Percentiles rank a stretch among this genome's conserved stretches.
Conservation (phyloP, 2,888 invertebrate genomes). For the Cheilosia vulpina region DNA sequence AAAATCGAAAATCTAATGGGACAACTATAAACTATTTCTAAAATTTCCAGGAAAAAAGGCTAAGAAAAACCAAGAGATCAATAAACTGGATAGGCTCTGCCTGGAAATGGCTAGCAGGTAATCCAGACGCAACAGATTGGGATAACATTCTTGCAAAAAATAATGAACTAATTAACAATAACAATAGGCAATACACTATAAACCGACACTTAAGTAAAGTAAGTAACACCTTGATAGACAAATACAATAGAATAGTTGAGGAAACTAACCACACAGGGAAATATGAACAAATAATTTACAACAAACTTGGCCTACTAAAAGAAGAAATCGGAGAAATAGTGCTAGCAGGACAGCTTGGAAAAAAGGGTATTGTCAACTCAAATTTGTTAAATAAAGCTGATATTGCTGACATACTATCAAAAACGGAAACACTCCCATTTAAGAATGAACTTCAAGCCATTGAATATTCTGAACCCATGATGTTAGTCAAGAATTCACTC, state of each 20-base stretch:
- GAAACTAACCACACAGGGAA: not conserved
- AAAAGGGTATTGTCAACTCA: no score
- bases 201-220: slow-evolving; percentile 37
- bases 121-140: slow-evolving; percentile 42
- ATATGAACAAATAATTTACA: no score
- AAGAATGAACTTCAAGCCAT: slow-evolving; percentile 67
- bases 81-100: slow-evolving; percentile 56
- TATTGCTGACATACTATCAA: slow-evolving; percentile 62
- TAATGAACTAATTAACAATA: slow-evolving; percentile 35
- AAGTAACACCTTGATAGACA: slow-evolving; percentile 15
- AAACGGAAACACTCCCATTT: slow-evolving; percentile 69
- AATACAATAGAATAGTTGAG: slow-evolving; percentile 37
- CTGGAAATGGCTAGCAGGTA: slow-evolving; percentile 54
- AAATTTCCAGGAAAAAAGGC: no score
- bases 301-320: no score
- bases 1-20: slow-evolving; percentile 7
- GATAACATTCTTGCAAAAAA: slow-evolving; percentile 35
- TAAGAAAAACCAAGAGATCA: slow-evolving; percentile 34
- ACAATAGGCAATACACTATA: slow-evolving; percentile 38
- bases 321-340: no score
- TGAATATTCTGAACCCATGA: slow-evolving; percentile 72
- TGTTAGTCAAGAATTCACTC: slow-evolving; percentile 60
- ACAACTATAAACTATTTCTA: no score
- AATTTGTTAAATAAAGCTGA: no score
- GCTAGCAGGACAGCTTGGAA: no score